Evolutionary conservation across 2,113 vertebrate genomes (phyloP), one percentile per base, ranked within the genome.

Genomic region (Manacus vitellinus): DNA sequence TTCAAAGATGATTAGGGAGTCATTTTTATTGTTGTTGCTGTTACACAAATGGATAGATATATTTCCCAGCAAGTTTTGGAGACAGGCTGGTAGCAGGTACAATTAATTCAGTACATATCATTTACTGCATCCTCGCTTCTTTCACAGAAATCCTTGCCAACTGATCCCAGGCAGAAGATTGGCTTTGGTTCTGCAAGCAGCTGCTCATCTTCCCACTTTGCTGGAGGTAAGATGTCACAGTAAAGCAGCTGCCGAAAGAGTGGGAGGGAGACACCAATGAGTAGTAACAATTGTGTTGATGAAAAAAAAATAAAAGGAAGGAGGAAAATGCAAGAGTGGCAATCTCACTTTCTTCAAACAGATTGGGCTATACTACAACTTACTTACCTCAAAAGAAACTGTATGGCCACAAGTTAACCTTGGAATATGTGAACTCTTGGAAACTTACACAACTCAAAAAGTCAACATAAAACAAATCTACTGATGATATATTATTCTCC

Each of bases 221-320:
- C 67, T 97, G 93, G 95, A 97, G 91, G 95, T 96, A 96, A 95
- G 90, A 82, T 97, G 71, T 92, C 96, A 97, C 94, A 91, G 62
- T 92, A 88, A 97, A 97, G 79, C 79, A 97, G 93, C 88, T 97
- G 78, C 82, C 92, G 86, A 95, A 94, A 96, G 74, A 95, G 92
- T 92, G 85, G 94, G 75, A 82, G 70, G 93, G 61, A 97, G 71
- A 52, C 62, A 86, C 58, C 77, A 94, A 76, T 71, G 89, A 89
- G 35, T 62, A 90, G 91, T 95, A 95, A 95, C 65, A 90, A 89
- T 93, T 79, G 81, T 95, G 82, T 65, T 88, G 59, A 89, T 85
- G 91, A 89, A 82, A 74, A 78, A 85, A 85, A 37, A 41, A 41
- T 28, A 13, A 8, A 7, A 9, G 15, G 6, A 18, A 4, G 1